Conservation (phyloP, 2,113 vertebrate genomes). For the human region GRCh38 chr11:82484501-82485000, state of each 20-base stretch:
- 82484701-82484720: background rate
- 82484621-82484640: background rate
- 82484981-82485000: background rate
- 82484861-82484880: background rate
- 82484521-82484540: background rate
- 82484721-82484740: background rate
- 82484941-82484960: constrained; percentile 51
- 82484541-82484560: background rate
- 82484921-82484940: constrained; percentile 27
- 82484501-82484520: background rate
- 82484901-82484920: constrained; percentile 1
- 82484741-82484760: background rate
- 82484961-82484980: background rate
- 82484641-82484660: background rate
- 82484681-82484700: background rate
- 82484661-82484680: background rate
- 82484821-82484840: background rate
- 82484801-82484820: background rate
- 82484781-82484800: background rate
- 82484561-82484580: background rate
- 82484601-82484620: background rate
- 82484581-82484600: background rate
- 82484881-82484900: background rate
- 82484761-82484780: background rate
- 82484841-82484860: background rate